Percentiles rank a stretch among this genome's conserved stretches.
These are phyloP conservation scores for Campoplex nolae DNA, from an alignment of 2,888 invertebrate genomes.

Conservation along the genomic window DNA sequence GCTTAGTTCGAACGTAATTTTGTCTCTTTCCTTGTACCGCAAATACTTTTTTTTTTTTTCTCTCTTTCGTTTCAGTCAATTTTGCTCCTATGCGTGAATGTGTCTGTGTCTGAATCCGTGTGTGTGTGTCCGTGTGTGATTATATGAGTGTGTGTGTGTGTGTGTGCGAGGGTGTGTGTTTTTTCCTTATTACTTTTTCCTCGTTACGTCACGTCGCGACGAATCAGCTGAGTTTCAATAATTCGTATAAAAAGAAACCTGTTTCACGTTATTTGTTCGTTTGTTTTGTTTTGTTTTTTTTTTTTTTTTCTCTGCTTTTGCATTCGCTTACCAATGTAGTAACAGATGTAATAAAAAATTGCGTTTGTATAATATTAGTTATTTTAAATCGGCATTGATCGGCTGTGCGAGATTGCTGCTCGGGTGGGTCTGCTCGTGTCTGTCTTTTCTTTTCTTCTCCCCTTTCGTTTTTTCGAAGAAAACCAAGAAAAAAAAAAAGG, in stretches of 20 bases:
- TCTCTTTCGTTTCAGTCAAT: background rate
- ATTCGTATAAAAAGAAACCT: constrained; percentile 69
- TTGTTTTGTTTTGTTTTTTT: background rate
- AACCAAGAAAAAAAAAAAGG: constrained; percentile 58
- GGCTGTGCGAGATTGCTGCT: constrained; percentile 66
- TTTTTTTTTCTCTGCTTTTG: constrained; percentile 45
- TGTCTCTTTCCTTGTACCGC: constrained; percentile 45
- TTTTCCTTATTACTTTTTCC: constrained; percentile 27
- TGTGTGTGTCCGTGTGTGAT: constrained; percentile 42
- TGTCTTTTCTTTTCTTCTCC: constrained; percentile 38
- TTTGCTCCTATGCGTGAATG: constrained; percentile 10
- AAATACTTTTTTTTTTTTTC: constrained; percentile 21
- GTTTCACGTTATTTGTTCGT: constrained; percentile 45
- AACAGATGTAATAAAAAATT: constrained; percentile 80
- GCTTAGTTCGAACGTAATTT: background rate
- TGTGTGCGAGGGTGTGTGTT: constrained; percentile 12
- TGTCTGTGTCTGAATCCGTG: constrained; percentile 31
- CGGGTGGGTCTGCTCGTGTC: constrained; percentile 33
- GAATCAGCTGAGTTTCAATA: constrained; percentile 51
- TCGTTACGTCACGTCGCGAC: constrained; percentile 42
- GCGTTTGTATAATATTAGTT: constrained; percentile 78
- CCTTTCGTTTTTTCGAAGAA: constrained; percentile 61
- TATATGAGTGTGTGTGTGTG: constrained; percentile 33
- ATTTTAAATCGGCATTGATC: constrained; percentile 71
- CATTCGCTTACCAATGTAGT: constrained; percentile 80